phyloP scores from a whole-genome alignment of 2,113 vertebrate species.

The Saimiri boliviensis region DNA sequence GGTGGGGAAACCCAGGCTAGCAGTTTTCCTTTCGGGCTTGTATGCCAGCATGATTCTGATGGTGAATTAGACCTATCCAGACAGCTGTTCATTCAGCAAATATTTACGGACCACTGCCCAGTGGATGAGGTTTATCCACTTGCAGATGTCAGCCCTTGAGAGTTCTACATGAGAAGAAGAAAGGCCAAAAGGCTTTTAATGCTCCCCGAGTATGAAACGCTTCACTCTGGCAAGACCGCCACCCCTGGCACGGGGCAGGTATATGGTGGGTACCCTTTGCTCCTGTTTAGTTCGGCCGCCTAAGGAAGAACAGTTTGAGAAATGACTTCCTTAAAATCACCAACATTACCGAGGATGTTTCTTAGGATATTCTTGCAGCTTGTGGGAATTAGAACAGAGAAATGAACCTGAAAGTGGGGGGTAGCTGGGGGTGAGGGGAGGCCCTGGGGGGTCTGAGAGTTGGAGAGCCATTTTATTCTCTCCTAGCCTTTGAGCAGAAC shows the following conservation, averaged over 20 bases:
- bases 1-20: neutral
- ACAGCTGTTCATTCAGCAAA: neutral
- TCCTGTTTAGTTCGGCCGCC: neutral
- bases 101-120: slow-evolving; percentile 40
- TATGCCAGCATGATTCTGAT: neutral
- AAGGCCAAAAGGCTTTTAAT: slow-evolving; percentile 6
- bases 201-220: neutral
- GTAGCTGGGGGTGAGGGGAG: too few relatives aligned
- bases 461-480: neutral
- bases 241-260: fast-evolving
- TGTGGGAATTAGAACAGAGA: neutral
- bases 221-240: neutral
- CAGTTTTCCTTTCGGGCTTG: neutral
- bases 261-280: fast-evolving
- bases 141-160: neutral
- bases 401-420: too few relatives aligned
- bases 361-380: neutral
- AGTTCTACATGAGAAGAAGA: neutral
- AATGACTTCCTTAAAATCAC: neutral
- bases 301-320: neutral
- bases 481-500: neutral
- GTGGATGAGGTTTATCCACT: slow-evolving; percentile 4
- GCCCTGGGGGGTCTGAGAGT: fast-evolving
- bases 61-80: neutral
- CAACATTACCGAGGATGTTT: neutral